phyloP scores from a whole-genome alignment of 92 coral and sea anemone species.

The Palythoa grandis region DNA sequence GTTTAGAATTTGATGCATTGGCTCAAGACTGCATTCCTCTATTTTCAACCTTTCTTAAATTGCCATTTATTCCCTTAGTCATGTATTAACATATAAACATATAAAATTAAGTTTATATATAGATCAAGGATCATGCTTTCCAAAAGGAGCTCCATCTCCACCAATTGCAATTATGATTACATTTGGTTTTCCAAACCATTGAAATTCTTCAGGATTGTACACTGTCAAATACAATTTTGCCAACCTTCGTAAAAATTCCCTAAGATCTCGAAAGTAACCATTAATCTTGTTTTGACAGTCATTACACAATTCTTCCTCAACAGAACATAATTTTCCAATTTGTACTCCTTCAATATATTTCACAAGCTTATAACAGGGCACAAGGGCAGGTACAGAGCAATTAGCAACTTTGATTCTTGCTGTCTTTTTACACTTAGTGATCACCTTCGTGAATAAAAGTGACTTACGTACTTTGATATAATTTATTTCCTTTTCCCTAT shows the following conservation, averaged over 20 bases:
- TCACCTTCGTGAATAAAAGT: constrained; percentile 43
- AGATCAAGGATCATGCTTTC: not conserved
- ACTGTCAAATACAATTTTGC: too few species aligned
- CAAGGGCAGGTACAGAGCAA: constrained; percentile 53
- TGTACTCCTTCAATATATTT: constrained; percentile 27
- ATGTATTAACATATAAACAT: too few species aligned
- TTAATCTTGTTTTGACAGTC: not conserved
- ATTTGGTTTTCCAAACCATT: not conserved
- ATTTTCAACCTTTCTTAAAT: too few species aligned
- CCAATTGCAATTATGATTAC: not conserved
- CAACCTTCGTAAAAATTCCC: too few species aligned
- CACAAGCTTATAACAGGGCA: constrained; percentile 58
- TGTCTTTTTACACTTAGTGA: constrained; percentile 39
- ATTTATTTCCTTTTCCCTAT: constrained; percentile 71
- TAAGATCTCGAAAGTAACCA: not conserved
- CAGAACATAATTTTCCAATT: too few species aligned
- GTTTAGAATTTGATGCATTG: too few species aligned
- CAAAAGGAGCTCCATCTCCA: not conserved
- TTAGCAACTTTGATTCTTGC: constrained; percentile 43
- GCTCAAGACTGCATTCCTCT: too few species aligned
- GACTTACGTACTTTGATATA: constrained; percentile 49
- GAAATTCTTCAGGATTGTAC: not conserved
- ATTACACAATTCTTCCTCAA: not conserved
- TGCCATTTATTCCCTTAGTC: too few species aligned
- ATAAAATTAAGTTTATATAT: too few species aligned